Evolutionary conservation across 30 jellyfish, hydroid and myxozoan genomes (phyloP).

Genomic region (Catostylus mosaicus): DNA sequence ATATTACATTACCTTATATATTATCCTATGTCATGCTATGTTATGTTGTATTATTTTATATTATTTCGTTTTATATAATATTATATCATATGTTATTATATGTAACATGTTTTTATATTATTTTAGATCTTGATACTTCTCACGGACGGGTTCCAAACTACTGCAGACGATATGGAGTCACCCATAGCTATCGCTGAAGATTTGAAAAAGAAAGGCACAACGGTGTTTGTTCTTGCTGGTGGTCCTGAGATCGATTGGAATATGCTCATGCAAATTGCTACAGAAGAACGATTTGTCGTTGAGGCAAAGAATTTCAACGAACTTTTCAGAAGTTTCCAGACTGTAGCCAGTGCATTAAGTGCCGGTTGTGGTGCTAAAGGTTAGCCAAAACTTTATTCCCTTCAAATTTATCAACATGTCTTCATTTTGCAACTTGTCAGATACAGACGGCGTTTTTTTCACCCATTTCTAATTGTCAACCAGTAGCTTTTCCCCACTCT

Average conservation of each 20-base stretch:
- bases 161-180: constrained; percentile 50
- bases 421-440: no score
- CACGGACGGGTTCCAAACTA: constrained; percentile 74
- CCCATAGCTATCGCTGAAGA: constrained; percentile 30
- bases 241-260: constrained; percentile 74
- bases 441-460: no score
- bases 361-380: constrained; percentile 44
- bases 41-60: no score
- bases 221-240: constrained; percentile 72
- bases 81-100: no score
- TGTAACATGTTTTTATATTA: no score
- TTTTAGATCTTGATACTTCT: constrained; percentile 64
- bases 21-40: no score
- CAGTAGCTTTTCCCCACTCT: no score
- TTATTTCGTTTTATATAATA: no score
- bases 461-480: no score
- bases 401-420: no score
- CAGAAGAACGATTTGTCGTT: constrained; percentile 40
- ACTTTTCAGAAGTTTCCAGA: constrained; percentile 28
- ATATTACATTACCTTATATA: no score
- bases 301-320: constrained; percentile 68
- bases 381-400: no score
- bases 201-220: constrained; percentile 63
- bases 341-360: constrained; percentile 36
- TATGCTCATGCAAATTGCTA: constrained; percentile 67